phyloP scores from a whole-genome alignment of 2,113 vertebrate species.

The Stigmatopora argus region DNA sequence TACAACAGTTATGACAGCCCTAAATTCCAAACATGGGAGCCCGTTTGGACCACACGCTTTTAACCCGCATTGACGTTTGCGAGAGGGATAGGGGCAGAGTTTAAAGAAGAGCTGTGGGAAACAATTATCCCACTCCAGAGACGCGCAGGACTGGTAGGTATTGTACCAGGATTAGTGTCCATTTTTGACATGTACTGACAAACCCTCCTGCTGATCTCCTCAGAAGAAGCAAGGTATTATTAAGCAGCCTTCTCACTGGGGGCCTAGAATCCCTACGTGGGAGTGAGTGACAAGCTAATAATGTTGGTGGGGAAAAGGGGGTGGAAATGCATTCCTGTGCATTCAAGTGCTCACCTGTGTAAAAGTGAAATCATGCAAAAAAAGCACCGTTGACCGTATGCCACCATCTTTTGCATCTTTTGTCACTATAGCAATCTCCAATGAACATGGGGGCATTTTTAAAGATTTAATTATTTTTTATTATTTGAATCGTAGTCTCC shows the following conservation, averaged over 20 bases:
- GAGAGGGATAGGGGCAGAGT: conserved; percentile 20
- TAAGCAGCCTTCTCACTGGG: conserved; percentile 54
- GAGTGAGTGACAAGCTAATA: conserved; percentile 60
- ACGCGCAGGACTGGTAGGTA: conserved; percentile 57
- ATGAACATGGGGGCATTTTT: not conserved
- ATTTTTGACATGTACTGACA: conserved; percentile 70
- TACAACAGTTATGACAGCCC: conserved; percentile 49
- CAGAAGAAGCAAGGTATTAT: conserved; percentile 67
- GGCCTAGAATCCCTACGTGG: conserved; percentile 50
- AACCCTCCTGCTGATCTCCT: conserved; percentile 65
- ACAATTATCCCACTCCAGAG: conserved; percentile 65
- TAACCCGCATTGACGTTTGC: conserved; percentile 39
- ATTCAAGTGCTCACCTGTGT: conserved; percentile 55
- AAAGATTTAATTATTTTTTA: not conserved
- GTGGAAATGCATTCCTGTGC: conserved; percentile 44
- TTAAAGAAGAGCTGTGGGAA: conserved; percentile 66
- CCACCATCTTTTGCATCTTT: not conserved
- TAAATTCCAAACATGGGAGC: conserved; percentile 38
- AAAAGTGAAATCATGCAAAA: conserved; percentile 41
- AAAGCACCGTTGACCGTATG: not conserved
- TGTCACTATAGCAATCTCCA: not conserved
- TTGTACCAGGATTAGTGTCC: conserved; percentile 62
- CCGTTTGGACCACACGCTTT: conserved; percentile 34
- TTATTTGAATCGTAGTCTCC: no score
- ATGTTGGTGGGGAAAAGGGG: conserved; percentile 28